These are phyloP conservation scores for Rhopilema esculentum DNA, from an alignment of 30 jellyfish, hydroid and myxozoan species.

Conservation along the genomic window DNA sequence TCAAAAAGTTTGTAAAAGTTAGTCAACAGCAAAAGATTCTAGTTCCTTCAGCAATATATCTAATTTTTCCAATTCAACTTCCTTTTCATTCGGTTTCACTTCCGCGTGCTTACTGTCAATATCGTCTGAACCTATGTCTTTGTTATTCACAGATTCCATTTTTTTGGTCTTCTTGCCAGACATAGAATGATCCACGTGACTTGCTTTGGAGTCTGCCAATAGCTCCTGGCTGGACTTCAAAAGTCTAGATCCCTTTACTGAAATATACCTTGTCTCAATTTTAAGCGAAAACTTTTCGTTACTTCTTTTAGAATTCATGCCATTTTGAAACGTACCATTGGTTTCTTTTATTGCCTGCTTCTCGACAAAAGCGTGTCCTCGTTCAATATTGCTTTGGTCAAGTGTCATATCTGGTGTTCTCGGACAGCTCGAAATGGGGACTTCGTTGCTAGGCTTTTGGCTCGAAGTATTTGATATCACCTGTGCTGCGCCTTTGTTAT, in stretches of 20 bases:
- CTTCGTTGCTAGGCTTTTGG: not conserved
- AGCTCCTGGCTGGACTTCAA: constrained; percentile 56
- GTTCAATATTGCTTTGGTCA: not conserved
- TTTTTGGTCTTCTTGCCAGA: not conserved
- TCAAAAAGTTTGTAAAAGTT: not conserved
- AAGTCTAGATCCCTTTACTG: constrained; percentile 8
- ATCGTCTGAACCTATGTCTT: not conserved
- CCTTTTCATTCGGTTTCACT: not conserved
- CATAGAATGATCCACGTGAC: not conserved
- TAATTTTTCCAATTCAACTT: constrained; percentile 33
- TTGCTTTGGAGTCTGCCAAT: constrained; percentile 24
- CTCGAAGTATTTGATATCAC: too few relatives aligned
- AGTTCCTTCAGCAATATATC: constrained; percentile 59
- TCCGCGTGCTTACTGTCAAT: not conserved
- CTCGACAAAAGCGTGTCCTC: not conserved
- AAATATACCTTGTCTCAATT: constrained; percentile 14
- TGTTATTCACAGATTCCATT: not conserved
- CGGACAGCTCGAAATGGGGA: not conserved
- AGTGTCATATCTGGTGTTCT: not conserved
- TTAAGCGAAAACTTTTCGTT: not conserved
- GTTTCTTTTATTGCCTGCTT: not conserved
- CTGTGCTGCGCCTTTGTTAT: not conserved
- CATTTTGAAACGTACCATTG: not conserved
- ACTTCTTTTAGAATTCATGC: not conserved
- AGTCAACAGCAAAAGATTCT: constrained; percentile 5